Evolutionary conservation across 2,113 vertebrate species (phyloP).

Genomic region (Aldabrachelys gigantea): DNA sequence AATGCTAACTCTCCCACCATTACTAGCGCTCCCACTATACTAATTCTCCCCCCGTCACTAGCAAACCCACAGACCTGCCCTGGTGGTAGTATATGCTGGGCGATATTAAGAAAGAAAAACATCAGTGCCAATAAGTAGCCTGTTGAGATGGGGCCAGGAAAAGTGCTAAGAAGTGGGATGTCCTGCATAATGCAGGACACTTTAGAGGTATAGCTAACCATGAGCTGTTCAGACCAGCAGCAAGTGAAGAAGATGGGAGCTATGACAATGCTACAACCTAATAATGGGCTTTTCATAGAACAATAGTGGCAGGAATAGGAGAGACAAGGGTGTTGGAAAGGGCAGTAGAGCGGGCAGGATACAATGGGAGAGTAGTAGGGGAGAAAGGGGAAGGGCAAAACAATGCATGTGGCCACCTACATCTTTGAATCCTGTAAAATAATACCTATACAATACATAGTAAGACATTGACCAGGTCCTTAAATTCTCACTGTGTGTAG

Average conservation of each 20-base stretch:
- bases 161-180: background rate
- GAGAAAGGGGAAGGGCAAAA: background rate
- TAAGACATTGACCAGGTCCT: background rate
- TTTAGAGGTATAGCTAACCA: background rate
- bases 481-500: background rate
- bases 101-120: background rate
- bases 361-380: background rate
- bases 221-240: background rate
- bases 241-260: background rate
- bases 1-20: background rate
- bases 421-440: fast-evolving
- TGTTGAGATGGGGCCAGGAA: fast-evolving
- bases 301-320: background rate
- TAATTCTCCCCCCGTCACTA: background rate
- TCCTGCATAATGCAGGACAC: background rate
- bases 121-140: background rate
- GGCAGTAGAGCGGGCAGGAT: background rate
- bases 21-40: background rate
- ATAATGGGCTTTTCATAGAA: background rate
- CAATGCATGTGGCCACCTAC: background rate
- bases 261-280: fast-evolving
- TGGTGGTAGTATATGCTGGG: background rate
- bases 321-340: background rate
- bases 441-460: background rate
- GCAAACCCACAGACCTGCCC: background rate